These are phyloP conservation scores for Plecotus auritus DNA, from an alignment of 2,113 vertebrate species.

Conservation along the genomic window DNA sequence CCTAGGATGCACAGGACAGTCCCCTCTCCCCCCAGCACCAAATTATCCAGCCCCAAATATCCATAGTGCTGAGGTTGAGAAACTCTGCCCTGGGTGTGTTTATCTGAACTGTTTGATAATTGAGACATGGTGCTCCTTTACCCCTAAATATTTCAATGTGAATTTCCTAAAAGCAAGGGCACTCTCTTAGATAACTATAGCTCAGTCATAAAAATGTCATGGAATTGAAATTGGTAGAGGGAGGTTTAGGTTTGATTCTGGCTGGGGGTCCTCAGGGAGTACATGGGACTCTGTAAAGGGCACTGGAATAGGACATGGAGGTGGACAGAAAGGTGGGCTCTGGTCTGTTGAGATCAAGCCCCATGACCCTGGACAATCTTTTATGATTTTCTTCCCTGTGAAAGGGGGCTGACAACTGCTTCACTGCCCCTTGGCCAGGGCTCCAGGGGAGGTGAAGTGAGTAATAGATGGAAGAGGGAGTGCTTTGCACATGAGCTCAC, in stretches of 20 bases:
- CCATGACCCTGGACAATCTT: rapidly evolving
- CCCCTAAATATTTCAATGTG: not conserved
- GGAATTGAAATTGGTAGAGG: not conserved
- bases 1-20: no score
- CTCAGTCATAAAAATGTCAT: not conserved
- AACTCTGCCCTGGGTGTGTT: not conserved
- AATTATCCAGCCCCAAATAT: not conserved
- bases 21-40: no score
- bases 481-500: not conserved
- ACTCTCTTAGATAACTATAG: not conserved
- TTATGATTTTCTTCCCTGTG: not conserved
- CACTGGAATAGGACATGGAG: not conserved
- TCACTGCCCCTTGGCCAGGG: not conserved
- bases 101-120: not conserved
- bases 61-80: rapidly evolving
- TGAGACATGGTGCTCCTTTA: not conserved
- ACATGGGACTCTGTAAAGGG: not conserved
- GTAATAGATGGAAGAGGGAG: not conserved
- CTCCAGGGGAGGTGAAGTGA: not conserved
- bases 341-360: not conserved
- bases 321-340: not conserved
- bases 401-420: not conserved
- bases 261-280: not conserved
- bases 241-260: not conserved
- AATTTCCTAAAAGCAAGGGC: not conserved